A percentile compares a stretch with the other conserved stretches of the same genome.
Evolutionary conservation across 2,888 invertebrate genomes (phyloP).

Genomic region (Ennomos fuscantarius): DNA sequence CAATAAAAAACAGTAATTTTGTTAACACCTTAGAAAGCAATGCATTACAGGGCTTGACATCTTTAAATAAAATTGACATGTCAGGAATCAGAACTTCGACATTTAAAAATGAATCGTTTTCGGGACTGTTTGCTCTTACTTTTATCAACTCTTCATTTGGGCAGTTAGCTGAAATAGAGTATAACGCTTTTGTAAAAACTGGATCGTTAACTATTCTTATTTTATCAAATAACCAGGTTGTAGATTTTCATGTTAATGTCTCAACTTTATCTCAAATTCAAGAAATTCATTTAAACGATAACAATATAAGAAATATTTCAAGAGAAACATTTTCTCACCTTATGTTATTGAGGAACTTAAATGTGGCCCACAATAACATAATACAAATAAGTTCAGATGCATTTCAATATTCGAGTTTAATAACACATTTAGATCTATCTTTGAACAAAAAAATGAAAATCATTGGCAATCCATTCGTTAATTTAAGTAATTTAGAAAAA

Average conservation of each 20-base stretch:
- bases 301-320: conserved; percentile 31
- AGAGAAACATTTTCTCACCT: conserved; percentile 34
- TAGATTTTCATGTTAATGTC: conserved; percentile 34
- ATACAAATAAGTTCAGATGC: conserved; percentile 25
- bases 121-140: conserved; percentile 22
- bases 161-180: conserved; percentile 30
- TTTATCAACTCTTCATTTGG: conserved; percentile 36
- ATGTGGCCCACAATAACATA: conserved; percentile 37
- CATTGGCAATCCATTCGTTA: conserved; percentile 32
- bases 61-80: conserved; percentile 28
- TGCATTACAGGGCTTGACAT: conserved; percentile 24
- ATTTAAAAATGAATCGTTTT: conserved; percentile 35
- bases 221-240: conserved; percentile 38
- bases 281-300: conserved; percentile 38
- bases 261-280: conserved; percentile 29
- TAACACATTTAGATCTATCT: conserved; percentile 36
- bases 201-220: conserved; percentile 34
- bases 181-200: conserved; percentile 32
- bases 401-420: conserved; percentile 20
- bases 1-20: conserved; percentile 22
- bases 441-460: conserved; percentile 32
- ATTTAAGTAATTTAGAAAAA: conserved; percentile 29
- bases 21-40: conserved; percentile 25
- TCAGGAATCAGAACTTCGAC: conserved; percentile 19
- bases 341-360: conserved; percentile 27